Evolutionary conservation across 2,113 vertebrate genomes (phyloP).

Genomic region (Engystomops pustulosus): DNA sequence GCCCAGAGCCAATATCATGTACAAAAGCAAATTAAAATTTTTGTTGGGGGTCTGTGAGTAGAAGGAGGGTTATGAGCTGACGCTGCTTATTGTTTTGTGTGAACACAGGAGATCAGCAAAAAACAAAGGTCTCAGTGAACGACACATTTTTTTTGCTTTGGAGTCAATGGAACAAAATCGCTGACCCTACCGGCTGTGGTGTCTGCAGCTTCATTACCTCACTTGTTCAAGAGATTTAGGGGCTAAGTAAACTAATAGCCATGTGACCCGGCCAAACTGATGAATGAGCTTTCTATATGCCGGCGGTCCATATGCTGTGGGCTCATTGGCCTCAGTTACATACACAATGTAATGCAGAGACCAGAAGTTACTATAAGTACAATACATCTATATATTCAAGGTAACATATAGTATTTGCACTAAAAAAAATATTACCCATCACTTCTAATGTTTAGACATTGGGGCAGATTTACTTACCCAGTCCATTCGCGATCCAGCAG

Average conservation of each 20-base stretch:
- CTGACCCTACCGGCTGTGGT: constrained; percentile 37
- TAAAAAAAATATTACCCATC: too few species aligned
- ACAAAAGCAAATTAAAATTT: constrained; percentile 27
- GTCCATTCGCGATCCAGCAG: too few species aligned
- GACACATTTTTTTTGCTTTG: constrained; percentile 42
- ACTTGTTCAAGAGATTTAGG: constrained; percentile 47
- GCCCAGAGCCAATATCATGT: constrained; percentile 9
- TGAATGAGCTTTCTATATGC: not conserved
- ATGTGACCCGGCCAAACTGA: not conserved
- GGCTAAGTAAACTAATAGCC: constrained; percentile 40
- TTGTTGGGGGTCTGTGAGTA: constrained; percentile 1
- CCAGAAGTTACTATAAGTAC: too few species aligned
- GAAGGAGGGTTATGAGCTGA: constrained; percentile 33
- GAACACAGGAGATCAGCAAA: constrained; percentile 37
- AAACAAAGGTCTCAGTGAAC: constrained; percentile 43
- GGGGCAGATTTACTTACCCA: too few species aligned
- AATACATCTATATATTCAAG: too few species aligned
- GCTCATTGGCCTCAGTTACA: too few species aligned
- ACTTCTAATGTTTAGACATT: too few species aligned
- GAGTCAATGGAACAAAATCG: constrained; percentile 48
- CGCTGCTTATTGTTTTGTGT: constrained; percentile 49
- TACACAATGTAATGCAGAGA: too few species aligned
- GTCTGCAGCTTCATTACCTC: constrained; percentile 55
- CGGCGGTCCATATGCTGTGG: not conserved
- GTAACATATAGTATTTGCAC: too few species aligned